Base-by-base conservation (phyloP, 1,140 invertebrate genomes). In the Drosophila carrolli region DNA sequence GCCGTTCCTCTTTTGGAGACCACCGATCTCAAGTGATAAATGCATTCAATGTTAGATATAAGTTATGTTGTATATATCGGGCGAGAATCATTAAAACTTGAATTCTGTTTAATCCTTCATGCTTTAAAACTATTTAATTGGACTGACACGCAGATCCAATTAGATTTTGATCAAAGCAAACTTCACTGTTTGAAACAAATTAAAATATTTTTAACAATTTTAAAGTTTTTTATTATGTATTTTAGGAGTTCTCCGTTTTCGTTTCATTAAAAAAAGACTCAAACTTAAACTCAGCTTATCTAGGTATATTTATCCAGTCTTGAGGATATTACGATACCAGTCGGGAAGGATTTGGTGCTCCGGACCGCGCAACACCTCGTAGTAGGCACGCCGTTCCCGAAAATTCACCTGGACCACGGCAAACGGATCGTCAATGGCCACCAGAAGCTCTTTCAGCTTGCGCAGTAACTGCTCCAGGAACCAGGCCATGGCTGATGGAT, bases 1-100 rank as follows among this genome's bases (percentile, higher is more conserved):
- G 48, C 16, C 40, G 51, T 81, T n/a, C 82, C 81, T 0, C 54
- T 85, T 13, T 40, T 85, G 40, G 82, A 85, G 41, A 81, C 82
- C n/a, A 53, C 46, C 46, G 82, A 85, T 41, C 61, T 85, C 9
- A 85, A 86, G 37, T 71, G 66, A 61, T 74, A 16, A 78, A n/a
- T 38, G n/a, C 23, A 50, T 47, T 66, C 9, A 46, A 41, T 16
- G 9, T 3, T 60, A 70, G 35, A 10, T 37, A 0, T 61, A 47
- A 62, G 32, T 32, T 13, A 4, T 1, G 2, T 43, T 63, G 59
- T 65, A 65, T 29, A 62, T 62, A 50, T 4, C 16, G 7, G 14
- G 29, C 8, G 16, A 7, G 14, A 32, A 46, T 11, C 53, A n/a
- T 40, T 32, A 14, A 14, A 32, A 32, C 29, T 8, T 32, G 6